Base-by-base conservation (phyloP, 2,797 vertebrate species). In the Macropus fuliginosus region DNA sequence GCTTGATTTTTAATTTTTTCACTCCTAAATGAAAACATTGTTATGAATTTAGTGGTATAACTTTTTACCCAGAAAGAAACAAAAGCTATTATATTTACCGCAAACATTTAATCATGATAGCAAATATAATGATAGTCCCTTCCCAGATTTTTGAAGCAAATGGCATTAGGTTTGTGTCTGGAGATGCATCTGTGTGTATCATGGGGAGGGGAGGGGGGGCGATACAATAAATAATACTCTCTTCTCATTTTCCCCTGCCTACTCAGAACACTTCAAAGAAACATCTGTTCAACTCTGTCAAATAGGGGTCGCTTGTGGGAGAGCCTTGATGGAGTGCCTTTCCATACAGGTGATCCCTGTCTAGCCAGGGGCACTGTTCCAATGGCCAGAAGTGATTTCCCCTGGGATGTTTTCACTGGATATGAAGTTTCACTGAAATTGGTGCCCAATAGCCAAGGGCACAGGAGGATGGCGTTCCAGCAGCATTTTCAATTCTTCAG, bases 391-490 rank as follows among this genome's bases (percentile, higher is more conserved):
- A 74, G 91, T 98, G 93, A 98, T 98, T 98, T 98, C 97, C 96
- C 95, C 50, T 59, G 95, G 90, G 97, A 95, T 50, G 18, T 40
- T 66, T 87, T 97, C 93, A 92, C 8, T 96, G 56, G 95, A 94
- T 98, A 97, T 96, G 91, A 97, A 95, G 93, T 94, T 96, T 96
- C 96, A 94, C 91, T 96, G 94, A 97, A 97, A 95, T 74, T 92
- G 91, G 95, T 91, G 96, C 90, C 81, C 94, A 92, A 93, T 57
- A 97, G 74, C 89, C 91, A 93, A 96, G 92, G 92, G 52, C 91
- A 94, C 29, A 54, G 66, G 54, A 29, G 93, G 91, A 97, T 93
- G 96, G 87, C 62, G 54, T 95, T 96, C 95, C 95, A 91, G 95
- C 89, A 91, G 94, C 56, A 34, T 87, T 92, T 91, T 96, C 97